Evolutionary conservation across 2,113 vertebrate genomes (phyloP), one percentile per base, ranked within the genome.

Genomic region (Collichthys lucidus): DNA sequence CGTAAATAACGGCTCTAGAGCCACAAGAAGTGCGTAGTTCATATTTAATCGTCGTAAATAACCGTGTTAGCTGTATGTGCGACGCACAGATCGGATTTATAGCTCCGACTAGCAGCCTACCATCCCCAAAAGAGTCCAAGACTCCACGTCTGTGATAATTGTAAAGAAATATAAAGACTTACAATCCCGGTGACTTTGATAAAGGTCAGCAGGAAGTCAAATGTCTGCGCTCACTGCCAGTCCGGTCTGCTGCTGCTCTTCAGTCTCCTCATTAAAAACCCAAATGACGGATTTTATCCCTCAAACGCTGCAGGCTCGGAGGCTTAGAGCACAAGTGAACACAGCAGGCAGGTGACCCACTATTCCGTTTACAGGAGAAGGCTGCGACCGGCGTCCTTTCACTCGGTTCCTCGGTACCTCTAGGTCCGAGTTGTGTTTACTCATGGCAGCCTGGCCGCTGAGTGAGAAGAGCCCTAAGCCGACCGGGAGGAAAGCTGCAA

Each of bases 21-120:
- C 65, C 63, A 69, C 53, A 68, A 88, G 86, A 64, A 76, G 79
- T 20, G 68, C 63, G 53, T 46, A 73, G 44, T 79, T 87, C 72
- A 87, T 79, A 86, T 91, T 92, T 86, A 88, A 87, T 85, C 66
- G 79, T 76, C 82, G 52, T 90, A 91, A 92, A 93, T 91, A 88
- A 89, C 69, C 10, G 31, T 52, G 47, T 82, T 80, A 59, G 74
- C 75, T 44, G 62, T 35, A 52, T 50, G 60, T 40, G 66, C 46
- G 52, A 31, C 20, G 60, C 61, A 65, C 10, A 77, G 42, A 40
- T 62, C 29, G 15, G 80, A 91, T 91, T 87, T 89, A 86, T 77
- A 60, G 78, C 82, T 40, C 17, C 16, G 57, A 22, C 14, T 42
- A 61, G 80, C 75, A 55, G 74, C 70, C 55, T 35, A 59, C 46